Evolutionary conservation across 2,888 invertebrate genomes (phyloP).

Genomic region (Standfussiana lucernea): DNA sequence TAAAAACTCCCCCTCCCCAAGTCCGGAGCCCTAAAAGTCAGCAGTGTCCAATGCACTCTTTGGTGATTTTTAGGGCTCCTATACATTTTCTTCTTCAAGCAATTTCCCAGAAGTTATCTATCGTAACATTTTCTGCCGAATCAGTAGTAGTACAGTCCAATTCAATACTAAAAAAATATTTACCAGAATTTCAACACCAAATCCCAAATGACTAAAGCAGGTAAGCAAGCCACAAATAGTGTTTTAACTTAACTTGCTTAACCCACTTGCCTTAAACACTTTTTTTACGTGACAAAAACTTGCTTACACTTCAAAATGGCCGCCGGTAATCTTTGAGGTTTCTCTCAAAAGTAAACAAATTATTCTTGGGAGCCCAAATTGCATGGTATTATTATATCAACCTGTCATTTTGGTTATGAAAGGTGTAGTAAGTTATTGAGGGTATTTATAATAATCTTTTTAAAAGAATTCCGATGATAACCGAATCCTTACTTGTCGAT

Average conservation of each 20-base stretch:
- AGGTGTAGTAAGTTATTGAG: slow-evolving; percentile 69
- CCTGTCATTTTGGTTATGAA: slow-evolving; percentile 79
- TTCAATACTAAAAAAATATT: neutral
- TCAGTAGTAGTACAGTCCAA: neutral
- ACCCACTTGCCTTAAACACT: slow-evolving; percentile 66
- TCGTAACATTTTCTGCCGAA: neutral
- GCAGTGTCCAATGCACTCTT: no score
- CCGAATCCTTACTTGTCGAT: slow-evolving; percentile 34
- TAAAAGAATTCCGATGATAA: slow-evolving; percentile 32
- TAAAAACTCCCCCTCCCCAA: no score
- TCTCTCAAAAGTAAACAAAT: slow-evolving; percentile 73
- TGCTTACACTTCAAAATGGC: slow-evolving; percentile 46
- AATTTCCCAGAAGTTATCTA: neutral
- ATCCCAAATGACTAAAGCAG: slow-evolving; percentile 48
- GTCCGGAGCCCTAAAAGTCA: no score
- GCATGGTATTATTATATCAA: slow-evolving; percentile 71
- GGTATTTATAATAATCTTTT: slow-evolving; percentile 63
- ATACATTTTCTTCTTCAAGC: neutral
- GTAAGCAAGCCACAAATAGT: slow-evolving; percentile 48
- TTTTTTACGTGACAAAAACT: slow-evolving; percentile 59
- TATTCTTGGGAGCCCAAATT: slow-evolving; percentile 71
- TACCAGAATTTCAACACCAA: slow-evolving; percentile 35
- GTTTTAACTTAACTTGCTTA: slow-evolving; percentile 55
- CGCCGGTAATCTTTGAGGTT: slow-evolving; percentile 49
- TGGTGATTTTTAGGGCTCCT: neutral